These are phyloP conservation scores for Probaryconus sp. DNA, from an alignment of 1,140 invertebrate species.

Conservation along the genomic window DNA sequence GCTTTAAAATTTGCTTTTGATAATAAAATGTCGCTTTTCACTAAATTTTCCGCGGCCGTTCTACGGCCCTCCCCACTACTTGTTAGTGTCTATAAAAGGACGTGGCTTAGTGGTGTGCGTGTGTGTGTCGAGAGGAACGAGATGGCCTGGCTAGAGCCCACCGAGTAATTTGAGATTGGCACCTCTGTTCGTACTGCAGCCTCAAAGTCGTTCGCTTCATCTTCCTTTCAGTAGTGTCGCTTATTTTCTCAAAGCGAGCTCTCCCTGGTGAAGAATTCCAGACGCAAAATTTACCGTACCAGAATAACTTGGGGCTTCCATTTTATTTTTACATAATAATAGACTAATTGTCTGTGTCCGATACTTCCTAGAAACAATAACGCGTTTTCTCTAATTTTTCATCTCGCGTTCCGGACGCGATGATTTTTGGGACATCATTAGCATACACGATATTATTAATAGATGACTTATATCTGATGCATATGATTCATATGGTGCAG, in stretches of 20 bases:
- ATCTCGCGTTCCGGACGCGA: too few species aligned
- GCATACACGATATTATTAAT: slow-evolving; percentile 21
- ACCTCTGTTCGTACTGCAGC: slow-evolving; percentile 59
- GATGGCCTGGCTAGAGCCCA: slow-evolving; percentile 67
- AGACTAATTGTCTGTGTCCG: background rate
- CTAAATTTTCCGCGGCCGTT: slow-evolving; percentile 64
- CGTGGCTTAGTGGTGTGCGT: slow-evolving; percentile 65
- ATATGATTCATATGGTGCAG: slow-evolving; percentile 41
- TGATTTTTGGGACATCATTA: slow-evolving; percentile 13
- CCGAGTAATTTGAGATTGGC: slow-evolving; percentile 74
- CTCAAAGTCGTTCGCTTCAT: slow-evolving; percentile 61
- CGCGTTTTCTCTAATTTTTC: background rate
- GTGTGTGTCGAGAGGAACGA: slow-evolving; percentile 65
- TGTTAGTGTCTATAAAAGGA: slow-evolving; percentile 73
- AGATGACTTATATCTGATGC: slow-evolving; percentile 14
- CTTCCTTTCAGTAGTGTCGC: slow-evolving; percentile 44
- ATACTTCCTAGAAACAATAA: background rate
- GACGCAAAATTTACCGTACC: slow-evolving; percentile 33
- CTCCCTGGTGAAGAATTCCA: slow-evolving; percentile 67
- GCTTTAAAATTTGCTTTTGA: slow-evolving; percentile 16
- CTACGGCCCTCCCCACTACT: slow-evolving; percentile 64
- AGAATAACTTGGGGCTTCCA: slow-evolving; percentile 44
- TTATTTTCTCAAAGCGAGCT: slow-evolving; percentile 52
- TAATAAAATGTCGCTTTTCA: slow-evolving; percentile 64
- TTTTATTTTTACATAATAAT: slow-evolving; percentile 14